Percentiles rank a stretch among this genome's conserved stretches.
These are phyloP conservation scores for Gryllus longicercus DNA, from an alignment of 2,888 invertebrate genomes.

Conservation along the genomic window DNA sequence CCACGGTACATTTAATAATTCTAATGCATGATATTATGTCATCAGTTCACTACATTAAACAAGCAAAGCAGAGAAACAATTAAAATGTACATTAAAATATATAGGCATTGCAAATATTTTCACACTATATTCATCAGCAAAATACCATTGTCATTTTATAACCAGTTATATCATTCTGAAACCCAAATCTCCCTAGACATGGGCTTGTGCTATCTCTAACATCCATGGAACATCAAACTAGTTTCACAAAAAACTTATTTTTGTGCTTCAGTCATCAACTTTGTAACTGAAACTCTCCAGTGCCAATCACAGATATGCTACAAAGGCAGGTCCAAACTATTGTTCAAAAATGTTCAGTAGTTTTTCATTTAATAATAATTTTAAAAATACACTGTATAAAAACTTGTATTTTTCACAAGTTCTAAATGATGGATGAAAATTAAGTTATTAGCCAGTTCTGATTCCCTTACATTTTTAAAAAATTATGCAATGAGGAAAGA, in stretches of 20 bases:
- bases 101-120: not conserved
- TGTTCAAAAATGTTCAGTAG: not conserved
- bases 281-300: not conserved
- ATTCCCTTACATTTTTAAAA: not conserved
- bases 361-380: not conserved
- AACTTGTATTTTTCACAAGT: not conserved
- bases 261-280: not conserved
- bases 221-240: not conserved
- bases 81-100: not conserved
- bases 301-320: slow-evolving; percentile 4
- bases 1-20: not conserved
- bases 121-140: not conserved
- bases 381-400: not conserved
- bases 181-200: not conserved
- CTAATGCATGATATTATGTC: not conserved
- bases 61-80: not conserved
- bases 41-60: not conserved
- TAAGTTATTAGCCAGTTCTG: not conserved
- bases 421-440: not conserved
- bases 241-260: not conserved
- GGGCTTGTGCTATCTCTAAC: slow-evolving; percentile 17
- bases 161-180: not conserved
- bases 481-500: not conserved
- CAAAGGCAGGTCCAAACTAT: not conserved
- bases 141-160: not conserved